Evolutionary conservation across 2,888 invertebrate genomes (phyloP).

Genomic region (Escarpia spicata): DNA sequence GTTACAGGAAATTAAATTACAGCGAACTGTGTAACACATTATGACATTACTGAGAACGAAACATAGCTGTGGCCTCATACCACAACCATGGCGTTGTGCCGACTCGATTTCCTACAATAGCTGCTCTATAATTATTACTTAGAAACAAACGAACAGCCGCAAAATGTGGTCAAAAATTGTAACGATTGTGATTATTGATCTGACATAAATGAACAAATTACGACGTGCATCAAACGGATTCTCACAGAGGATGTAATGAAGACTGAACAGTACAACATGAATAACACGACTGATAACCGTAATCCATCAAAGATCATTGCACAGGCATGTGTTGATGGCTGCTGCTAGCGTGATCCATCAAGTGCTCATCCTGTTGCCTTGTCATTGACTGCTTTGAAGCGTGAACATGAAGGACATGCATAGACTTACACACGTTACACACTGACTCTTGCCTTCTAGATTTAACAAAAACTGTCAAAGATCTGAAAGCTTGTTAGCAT

Average conservation of each 20-base stretch:
- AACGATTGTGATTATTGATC: neutral
- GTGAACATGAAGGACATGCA: neutral
- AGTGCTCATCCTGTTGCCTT: neutral
- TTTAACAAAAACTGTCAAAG: neutral
- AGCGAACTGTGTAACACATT: neutral
- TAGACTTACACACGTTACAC: neutral
- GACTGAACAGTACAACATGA: neutral
- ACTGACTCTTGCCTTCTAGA: neutral
- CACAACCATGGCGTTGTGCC: neutral
- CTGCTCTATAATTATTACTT: neutral
- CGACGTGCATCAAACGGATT: neutral
- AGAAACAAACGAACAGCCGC: neutral
- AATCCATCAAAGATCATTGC: slow-evolving; percentile 1
- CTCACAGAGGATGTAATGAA: neutral
- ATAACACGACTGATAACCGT: neutral
- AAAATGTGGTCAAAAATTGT: neutral
- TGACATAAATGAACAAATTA: slow-evolving; percentile 16
- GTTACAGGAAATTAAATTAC: neutral
- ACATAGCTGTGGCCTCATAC: neutral
- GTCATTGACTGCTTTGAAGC: neutral
- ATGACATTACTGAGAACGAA: neutral
- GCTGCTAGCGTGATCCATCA: neutral
- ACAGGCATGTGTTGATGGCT: neutral
- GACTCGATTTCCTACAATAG: neutral
- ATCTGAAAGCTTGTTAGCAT: neutral